Conservation (phyloP, 2,888 invertebrate genomes). For the Agapostemon virescens region DNA sequence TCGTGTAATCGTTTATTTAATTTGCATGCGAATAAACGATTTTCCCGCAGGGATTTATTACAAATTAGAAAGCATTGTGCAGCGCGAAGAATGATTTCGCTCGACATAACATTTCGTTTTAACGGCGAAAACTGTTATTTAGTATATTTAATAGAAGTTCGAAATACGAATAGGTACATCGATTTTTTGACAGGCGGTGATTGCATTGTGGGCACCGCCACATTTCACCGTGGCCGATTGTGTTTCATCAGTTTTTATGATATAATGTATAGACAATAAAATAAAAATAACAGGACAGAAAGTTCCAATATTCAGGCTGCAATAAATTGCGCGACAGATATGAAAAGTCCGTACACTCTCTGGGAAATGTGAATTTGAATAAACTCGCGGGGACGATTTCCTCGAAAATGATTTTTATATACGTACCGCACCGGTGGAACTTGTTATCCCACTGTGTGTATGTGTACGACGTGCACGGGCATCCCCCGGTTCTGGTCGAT, state of each 20-base stretch:
- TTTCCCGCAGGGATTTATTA: background rate
- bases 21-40: no score
- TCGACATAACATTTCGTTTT: background rate
- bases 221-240: background rate
- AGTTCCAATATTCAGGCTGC: slow-evolving; percentile 3
- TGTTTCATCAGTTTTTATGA: background rate
- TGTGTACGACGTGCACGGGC: background rate
- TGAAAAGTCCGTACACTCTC: background rate
- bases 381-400: background rate
- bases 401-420: slow-evolving; percentile 4
- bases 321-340: background rate
- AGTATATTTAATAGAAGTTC: background rate
- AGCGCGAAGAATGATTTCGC: background rate
- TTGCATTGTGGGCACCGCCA: background rate
- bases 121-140: background rate
- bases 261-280: background rate
- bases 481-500: background rate
- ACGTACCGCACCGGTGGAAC: background rate
- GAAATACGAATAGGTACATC: background rate
- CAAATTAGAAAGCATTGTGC: background rate
- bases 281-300: background rate
- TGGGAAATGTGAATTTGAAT: slow-evolving; percentile 2
- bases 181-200: background rate
- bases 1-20: no score
- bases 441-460: background rate